phyloP scores from a whole-genome alignment of 2,113 vertebrate genomes.

The Chloebia gouldiae region DNA sequence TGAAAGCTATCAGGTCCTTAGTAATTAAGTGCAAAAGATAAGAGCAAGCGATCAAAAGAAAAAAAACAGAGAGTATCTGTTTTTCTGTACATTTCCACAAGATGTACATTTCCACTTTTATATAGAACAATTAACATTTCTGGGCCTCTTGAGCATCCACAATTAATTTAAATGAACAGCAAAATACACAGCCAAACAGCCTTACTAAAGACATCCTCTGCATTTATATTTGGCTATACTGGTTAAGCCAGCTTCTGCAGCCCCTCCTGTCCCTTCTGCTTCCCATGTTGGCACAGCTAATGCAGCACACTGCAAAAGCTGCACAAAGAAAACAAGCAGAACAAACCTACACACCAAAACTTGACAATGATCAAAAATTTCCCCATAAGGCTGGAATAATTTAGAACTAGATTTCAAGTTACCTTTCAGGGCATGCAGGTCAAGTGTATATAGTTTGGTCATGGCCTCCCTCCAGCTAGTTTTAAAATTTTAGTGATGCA shows the following conservation, averaged over 20 bases:
- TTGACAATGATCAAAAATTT: not conserved
- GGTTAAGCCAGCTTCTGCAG: not conserved
- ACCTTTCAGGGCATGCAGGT: not conserved
- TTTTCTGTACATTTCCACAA: not conserved
- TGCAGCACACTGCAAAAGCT: not conserved
- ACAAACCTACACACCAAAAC: not conserved
- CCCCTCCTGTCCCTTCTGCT: not conserved
- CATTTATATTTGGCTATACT: not conserved
- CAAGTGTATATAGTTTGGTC: not conserved
- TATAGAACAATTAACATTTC: not conserved
- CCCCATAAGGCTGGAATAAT: not conserved
- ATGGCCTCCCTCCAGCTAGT: not conserved
- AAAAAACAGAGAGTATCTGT: not conserved
- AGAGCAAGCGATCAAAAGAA: not conserved
- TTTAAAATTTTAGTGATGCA: not conserved
- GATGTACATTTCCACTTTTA: not conserved
- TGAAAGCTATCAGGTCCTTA: not conserved
- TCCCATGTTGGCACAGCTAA: not conserved
- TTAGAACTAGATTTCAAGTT: not conserved
- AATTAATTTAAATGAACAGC: not conserved
- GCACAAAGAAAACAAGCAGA: not conserved
- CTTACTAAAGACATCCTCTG: not conserved
- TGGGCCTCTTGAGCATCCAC: not conserved
- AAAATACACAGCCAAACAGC: not conserved
- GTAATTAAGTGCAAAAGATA: not conserved